Evolutionary conservation across 2,888 invertebrate species (phyloP).

Genomic region (Drosophila peninsularis): DNA sequence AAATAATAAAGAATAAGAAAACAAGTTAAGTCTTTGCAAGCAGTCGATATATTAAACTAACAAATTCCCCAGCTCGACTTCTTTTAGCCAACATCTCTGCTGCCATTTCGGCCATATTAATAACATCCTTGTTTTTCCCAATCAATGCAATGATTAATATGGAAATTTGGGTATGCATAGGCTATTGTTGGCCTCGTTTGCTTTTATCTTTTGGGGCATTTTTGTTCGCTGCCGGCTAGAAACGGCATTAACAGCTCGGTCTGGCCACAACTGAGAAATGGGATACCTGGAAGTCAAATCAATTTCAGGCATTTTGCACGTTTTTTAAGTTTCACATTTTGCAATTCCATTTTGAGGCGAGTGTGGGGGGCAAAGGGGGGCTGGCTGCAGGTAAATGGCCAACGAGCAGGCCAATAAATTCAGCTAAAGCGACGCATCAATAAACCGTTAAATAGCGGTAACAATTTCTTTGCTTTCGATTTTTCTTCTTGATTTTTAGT

Average conservation of each 20-base stretch:
- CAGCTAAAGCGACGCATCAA: conserved; percentile 76
- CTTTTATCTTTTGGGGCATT: conserved; percentile 28
- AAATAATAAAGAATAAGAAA: too few relatives aligned
- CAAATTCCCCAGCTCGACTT: too few relatives aligned
- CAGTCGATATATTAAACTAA: not conserved
- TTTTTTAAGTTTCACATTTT: conserved; percentile 54
- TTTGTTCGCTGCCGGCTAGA: not conserved
- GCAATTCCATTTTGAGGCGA: conserved; percentile 34
- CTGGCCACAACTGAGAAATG: conserved; percentile 46
- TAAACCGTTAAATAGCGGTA: conserved; percentile 81
- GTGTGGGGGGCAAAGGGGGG: not conserved
- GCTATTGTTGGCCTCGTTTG: conserved; percentile 7
- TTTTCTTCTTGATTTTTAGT: conserved; percentile 1
- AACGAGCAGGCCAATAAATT: conserved; percentile 73
- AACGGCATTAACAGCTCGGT: conserved; percentile 30
- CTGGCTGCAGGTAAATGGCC: conserved; percentile 42
- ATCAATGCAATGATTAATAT: conserved; percentile 12
- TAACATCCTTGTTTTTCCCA: not conserved
- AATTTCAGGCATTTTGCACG: conserved; percentile 56
- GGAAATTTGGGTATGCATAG: not conserved
- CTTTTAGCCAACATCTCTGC: too few relatives aligned
- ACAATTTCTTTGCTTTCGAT: conserved; percentile 66
- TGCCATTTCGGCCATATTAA: not conserved
- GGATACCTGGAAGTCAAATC: conserved; percentile 50
- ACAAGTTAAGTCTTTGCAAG: too few relatives aligned